These are phyloP conservation scores for Uromys caudimaculatus DNA, from an alignment of 2,797 vertebrate species.

Conservation along the genomic window DNA sequence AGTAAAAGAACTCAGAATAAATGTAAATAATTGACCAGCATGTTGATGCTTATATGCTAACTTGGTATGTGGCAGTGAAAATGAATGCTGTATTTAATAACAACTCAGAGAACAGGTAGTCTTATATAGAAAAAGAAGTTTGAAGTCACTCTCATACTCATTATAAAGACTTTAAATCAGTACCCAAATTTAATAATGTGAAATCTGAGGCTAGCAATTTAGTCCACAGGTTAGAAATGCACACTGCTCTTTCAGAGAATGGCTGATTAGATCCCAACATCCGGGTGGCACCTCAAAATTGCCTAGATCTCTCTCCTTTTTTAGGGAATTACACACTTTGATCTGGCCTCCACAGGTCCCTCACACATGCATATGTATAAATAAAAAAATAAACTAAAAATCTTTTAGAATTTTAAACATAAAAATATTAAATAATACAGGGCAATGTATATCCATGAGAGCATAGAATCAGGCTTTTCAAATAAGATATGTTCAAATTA, in stretches of 20 bases:
- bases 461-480: not conserved
- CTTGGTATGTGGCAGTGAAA: not conserved
- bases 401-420: not conserved
- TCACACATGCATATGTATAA: not conserved
- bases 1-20: not conserved
- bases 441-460: too few relatives aligned
- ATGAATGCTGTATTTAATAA: not conserved
- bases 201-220: not conserved
- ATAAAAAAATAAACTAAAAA: not conserved
- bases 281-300: too few relatives aligned
- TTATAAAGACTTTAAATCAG: slow-evolving; percentile 6
- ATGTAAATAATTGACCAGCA: not conserved
- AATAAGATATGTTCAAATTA: not conserved
- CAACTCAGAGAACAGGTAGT: not conserved
- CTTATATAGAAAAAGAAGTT: not conserved
- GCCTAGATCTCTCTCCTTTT: too few relatives aligned
- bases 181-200: not conserved
- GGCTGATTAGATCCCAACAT: not conserved
- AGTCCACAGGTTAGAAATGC: not conserved
- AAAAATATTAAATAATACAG: not conserved
- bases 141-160: not conserved
- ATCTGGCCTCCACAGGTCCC: too few relatives aligned
- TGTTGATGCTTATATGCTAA: not conserved
- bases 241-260: not conserved
- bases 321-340: too few relatives aligned